These are phyloP conservation scores for Mnemiopsis leidyi DNA, from an alignment of 37 sponge, comb jelly and placozoan genomes.

Conservation along the genomic window DNA sequence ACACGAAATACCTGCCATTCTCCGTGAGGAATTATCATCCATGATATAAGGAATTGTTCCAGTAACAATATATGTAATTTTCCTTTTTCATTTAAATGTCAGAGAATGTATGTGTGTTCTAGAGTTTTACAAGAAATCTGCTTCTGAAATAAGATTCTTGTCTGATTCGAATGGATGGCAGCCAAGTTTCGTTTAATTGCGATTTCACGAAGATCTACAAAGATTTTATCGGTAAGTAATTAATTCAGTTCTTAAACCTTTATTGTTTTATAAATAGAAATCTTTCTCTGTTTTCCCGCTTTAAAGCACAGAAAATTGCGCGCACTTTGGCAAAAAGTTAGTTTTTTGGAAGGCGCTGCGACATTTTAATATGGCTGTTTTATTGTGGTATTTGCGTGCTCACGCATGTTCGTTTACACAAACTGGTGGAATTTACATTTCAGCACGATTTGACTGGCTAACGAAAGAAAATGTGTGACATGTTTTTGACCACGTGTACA, in stretches of 20 bases:
- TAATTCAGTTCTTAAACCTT: too few species aligned
- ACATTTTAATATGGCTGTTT: background rate
- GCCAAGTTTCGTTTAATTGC: too few species aligned
- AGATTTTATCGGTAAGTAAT: too few species aligned
- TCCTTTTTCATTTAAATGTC: too few species aligned
- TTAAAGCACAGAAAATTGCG: background rate
- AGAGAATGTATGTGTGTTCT: too few species aligned
- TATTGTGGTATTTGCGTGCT: constrained; percentile 1
- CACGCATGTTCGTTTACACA: background rate
- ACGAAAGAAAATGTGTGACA: background rate
- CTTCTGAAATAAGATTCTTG: too few species aligned
- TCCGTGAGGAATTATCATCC: too few species aligned
- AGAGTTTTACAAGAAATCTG: too few species aligned
- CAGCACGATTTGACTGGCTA: background rate
- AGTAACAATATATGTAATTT: too few species aligned
- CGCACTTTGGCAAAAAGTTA: background rate
- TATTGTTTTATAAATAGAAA: background rate
- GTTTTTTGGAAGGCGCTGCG: background rate
- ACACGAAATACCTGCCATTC: background rate
- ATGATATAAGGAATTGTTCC: too few species aligned
- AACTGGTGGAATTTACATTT: background rate
- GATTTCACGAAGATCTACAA: too few species aligned
- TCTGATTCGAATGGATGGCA: too few species aligned
- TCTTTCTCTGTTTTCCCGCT: background rate
- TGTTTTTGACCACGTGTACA: background rate